phyloP scores from a whole-genome alignment of 1,140 invertebrate genomes.

The Neotoxoptera formosana region DNA sequence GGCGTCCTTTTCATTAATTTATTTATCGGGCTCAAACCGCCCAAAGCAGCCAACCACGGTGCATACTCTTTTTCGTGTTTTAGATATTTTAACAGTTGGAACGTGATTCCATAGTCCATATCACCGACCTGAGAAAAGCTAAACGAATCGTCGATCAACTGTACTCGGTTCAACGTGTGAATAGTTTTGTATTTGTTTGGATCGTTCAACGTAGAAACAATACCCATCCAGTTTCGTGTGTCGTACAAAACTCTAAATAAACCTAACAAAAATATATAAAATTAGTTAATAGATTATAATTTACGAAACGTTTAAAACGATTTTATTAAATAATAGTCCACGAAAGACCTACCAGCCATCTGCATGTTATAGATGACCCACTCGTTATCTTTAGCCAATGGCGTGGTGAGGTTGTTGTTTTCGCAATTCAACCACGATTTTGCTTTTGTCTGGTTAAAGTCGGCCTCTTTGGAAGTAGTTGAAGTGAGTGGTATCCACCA shows the following conservation, averaged over 20 bases:
- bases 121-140: conserved; percentile 75
- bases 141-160: conserved; percentile 81
- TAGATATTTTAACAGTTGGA: conserved; percentile 69
- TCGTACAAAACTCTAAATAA: conserved; percentile 81
- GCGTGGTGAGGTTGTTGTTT: conserved; percentile 58
- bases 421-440: conserved; percentile 69
- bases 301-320: neutral
- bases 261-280: conserved; percentile 64
- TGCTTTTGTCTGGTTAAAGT: conserved; percentile 67
- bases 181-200: conserved; percentile 68
- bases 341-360: conserved; percentile 69
- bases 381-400: conserved; percentile 66
- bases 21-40: conserved; percentile 64
- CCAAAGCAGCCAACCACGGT: conserved; percentile 67
- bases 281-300: neutral
- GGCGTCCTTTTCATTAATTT: conserved; percentile 64
- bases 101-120: conserved; percentile 72
- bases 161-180: conserved; percentile 76
- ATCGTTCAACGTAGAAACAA: conserved; percentile 68
- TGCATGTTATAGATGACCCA: conserved; percentile 84
- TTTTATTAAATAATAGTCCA: neutral
- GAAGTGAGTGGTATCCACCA: conserved; percentile 71
- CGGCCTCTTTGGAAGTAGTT: conserved; percentile 62
- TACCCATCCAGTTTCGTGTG: conserved; percentile 72
- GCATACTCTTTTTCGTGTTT: conserved; percentile 67